Conservation (phyloP, 2,113 vertebrate species). For the Spermophilus dauricus region DNA sequence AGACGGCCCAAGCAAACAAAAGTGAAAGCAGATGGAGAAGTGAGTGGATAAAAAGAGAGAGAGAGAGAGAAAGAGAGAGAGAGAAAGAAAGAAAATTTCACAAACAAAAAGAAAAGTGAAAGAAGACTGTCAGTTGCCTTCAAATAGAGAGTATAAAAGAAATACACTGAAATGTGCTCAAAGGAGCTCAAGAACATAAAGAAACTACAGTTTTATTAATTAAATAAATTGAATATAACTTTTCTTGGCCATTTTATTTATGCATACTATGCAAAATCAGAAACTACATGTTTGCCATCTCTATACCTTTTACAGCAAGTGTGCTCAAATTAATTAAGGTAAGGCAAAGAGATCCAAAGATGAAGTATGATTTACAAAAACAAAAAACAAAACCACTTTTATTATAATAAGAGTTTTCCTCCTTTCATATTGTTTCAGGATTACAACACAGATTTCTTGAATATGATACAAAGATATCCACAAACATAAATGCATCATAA, state of each 20-base stretch:
- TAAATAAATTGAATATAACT: constrained; percentile 85
- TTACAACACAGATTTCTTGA: constrained; percentile 77
- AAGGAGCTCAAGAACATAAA: constrained; percentile 87
- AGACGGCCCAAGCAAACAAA: constrained; percentile 98
- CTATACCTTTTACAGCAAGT: constrained; percentile 72
- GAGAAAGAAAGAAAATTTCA: constrained; percentile 89
- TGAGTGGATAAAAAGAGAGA: constrained; percentile 89
- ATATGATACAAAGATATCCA: constrained; percentile 79
- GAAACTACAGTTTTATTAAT: constrained; percentile 89
- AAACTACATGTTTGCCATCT: constrained; percentile 54
- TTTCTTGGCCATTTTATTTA: constrained; percentile 71
- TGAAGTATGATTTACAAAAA: constrained; percentile 78
- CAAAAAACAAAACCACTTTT: constrained; percentile 46
- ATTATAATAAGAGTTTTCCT: constrained; percentile 62
- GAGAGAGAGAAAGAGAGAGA: constrained; percentile 84
- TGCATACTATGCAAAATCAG: constrained; percentile 47
- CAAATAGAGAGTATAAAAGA: constrained; percentile 93
- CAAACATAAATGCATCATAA: constrained; percentile 86
- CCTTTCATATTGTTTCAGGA: constrained; percentile 71
- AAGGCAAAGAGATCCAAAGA: constrained; percentile 74
- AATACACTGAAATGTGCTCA: constrained; percentile 90
- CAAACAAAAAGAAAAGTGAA: constrained; percentile 96
- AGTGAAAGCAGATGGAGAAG: constrained; percentile 99
- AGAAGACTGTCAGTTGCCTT: constrained; percentile 98
- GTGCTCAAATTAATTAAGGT: constrained; percentile 77